phyloP scores from a whole-genome alignment of 2,113 vertebrate genomes.

The Thamnaconus septentrionalis region DNA sequence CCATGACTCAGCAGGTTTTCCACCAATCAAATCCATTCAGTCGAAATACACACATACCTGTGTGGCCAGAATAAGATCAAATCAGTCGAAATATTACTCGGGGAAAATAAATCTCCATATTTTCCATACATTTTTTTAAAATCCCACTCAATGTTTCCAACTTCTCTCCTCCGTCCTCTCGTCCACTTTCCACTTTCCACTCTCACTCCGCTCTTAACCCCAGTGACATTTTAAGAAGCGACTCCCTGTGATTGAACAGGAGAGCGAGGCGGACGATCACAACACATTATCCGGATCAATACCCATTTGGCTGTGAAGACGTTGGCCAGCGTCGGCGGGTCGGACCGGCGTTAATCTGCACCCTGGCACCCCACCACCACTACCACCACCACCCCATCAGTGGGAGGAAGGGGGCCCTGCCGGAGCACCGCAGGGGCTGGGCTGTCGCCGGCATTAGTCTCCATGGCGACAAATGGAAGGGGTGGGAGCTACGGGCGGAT shows the following conservation, averaged over 20 bases:
- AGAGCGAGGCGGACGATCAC: conserved; percentile 52
- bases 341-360: conserved; percentile 41
- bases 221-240: conserved; percentile 34
- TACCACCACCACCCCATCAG: conserved; percentile 35
- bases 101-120: too few species aligned
- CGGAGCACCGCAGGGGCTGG: conserved; percentile 48
- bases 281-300: conserved; percentile 71
- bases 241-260: conserved; percentile 44
- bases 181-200: neutral
- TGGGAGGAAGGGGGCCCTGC: conserved; percentile 40
- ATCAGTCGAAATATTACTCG: too few species aligned
- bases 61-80: too few species aligned
- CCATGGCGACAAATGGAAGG: conserved; percentile 69
- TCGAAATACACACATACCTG: too few species aligned
- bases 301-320: conserved; percentile 55
- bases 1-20: too few species aligned
- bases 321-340: conserved; percentile 49
- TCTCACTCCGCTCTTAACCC: conserved; percentile 19
- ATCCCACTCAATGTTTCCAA: neutral
- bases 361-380: conserved; percentile 46
- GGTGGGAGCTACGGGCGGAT: conserved; percentile 49
- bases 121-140: neutral
- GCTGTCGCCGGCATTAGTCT: conserved; percentile 65
- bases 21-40: too few species aligned
- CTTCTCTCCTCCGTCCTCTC: neutral